Conservation (phyloP, 1,140 invertebrate genomes). For the Lethocerus indicus region DNA sequence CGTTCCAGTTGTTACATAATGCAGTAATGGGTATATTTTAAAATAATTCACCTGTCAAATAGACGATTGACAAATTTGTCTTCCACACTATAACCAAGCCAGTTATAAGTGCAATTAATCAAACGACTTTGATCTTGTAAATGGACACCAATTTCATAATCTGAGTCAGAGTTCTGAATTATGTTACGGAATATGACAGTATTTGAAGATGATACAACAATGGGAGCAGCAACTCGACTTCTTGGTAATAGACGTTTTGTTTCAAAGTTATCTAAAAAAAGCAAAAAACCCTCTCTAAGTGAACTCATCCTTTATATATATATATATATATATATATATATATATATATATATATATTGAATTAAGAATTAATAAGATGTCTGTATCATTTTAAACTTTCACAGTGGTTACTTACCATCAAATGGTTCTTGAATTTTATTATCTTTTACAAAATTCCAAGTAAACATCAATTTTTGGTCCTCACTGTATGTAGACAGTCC, state of each 20-base stretch:
- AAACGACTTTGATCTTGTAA: slow-evolving; percentile 81
- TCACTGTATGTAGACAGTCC: slow-evolving; percentile 73
- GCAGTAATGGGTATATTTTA: not conserved
- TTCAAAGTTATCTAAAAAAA: slow-evolving; percentile 14
- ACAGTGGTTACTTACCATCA: slow-evolving; percentile 26
- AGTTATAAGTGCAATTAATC: slow-evolving; percentile 91
- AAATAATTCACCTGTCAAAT: slow-evolving; percentile 49
- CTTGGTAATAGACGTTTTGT: slow-evolving; percentile 58
- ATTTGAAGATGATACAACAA: slow-evolving; percentile 82
- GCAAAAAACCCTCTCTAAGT: not conserved
- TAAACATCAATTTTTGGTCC: slow-evolving; percentile 65
- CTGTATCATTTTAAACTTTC: not conserved
- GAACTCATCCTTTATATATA: not conserved
- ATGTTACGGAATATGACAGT: slow-evolving; percentile 81
- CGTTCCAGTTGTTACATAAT: not conserved
- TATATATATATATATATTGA: not conserved
- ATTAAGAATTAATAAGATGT: not conserved
- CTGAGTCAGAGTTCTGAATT: slow-evolving; percentile 75
- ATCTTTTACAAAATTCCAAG: slow-evolving; percentile 69
- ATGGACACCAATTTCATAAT: slow-evolving; percentile 90
- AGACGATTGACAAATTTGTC: slow-evolving; percentile 59
- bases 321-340: not conserved
- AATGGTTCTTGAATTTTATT: slow-evolving; percentile 84
- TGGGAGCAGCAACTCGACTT: slow-evolving; percentile 72
- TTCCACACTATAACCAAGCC: slow-evolving; percentile 68